Evolutionary conservation across 1,140 invertebrate genomes (phyloP), one percentile per base, ranked within the genome.

Genomic region (Steinernema khuongi): DNA sequence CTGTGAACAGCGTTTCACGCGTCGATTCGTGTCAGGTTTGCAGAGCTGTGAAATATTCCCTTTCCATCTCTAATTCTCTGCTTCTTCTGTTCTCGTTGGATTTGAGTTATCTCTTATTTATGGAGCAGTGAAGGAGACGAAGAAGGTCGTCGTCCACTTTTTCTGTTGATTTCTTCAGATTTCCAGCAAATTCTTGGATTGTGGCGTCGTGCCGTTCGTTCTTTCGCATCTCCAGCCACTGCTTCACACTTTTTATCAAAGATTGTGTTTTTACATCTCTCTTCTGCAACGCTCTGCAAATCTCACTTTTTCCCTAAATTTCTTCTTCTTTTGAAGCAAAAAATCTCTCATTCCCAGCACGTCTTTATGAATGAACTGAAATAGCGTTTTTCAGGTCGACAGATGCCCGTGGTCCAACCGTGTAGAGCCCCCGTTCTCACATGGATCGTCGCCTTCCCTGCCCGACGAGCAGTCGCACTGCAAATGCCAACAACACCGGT

Each of bases 201-300:
- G 22, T 67, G 22, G n/a, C 4, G 17, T n/a, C 60, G 7, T 29
- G 7, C 60, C 30, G 22, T n/a, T 67, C 60, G 22, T n/a, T n/a
- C n/a, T 4, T 4, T 67, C 91, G 82, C 90, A 90, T 75, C 87
- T 88, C 33, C 85, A 91, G 41, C 87, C 82, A 29, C 77, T 83
- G 41, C 79, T 81, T 79, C 89, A 88, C 1, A 79, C 91, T 32
- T 87, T 88, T 76, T 90, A 89, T 43, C 87, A 92, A 30, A n/a
- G n/a, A n/a, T n/a, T 86, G 91, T 44, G 89, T 89, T 1, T 91
- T 91, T 85, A 90, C 90, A 85, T 89, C 89, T 29, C 88, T 90
- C 17, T 89, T 88, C 69, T 89, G 18, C 88, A 83, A 73, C 87
- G 22, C 76, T 88, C 44, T 87, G 89, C 79, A 86, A 82, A 4